phyloP scores from a whole-genome alignment of 2,888 invertebrate species.

The Minunthozetes semirufus region DNA sequence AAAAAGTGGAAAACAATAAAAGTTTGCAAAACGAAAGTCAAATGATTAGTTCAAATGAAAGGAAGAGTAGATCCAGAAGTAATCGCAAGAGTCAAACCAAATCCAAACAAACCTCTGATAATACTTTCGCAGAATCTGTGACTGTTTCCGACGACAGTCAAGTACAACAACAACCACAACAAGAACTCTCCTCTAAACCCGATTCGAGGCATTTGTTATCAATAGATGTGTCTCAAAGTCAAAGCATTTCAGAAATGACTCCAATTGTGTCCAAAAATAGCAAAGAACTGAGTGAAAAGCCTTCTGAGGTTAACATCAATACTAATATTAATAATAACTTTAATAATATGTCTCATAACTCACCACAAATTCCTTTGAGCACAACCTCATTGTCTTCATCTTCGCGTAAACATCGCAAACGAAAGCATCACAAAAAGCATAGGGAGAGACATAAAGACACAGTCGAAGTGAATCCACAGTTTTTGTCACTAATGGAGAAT shows the following conservation, averaged over 20 bases:
- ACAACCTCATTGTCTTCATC: not conserved
- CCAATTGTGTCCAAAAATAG: not conserved
- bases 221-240: not conserved
- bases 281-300: not conserved
- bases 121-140: not conserved
- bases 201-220: slow-evolving; percentile 11
- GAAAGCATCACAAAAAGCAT: slow-evolving; percentile 14
- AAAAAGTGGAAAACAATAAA: not conserved
- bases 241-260: not conserved
- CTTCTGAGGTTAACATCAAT: not conserved
- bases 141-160: not conserved
- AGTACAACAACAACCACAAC: not conserved
- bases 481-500: slow-evolving; percentile 28
- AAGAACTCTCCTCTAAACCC: not conserved
- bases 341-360: not conserved
- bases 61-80: not conserved
- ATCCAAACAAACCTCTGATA: not conserved
- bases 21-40: not conserved
- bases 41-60: not conserved
- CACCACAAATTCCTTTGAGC: slow-evolving; percentile 7
- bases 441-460: not conserved
- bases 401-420: not conserved
- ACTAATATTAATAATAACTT: not conserved
- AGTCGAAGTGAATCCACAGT: not conserved
- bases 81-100: not conserved